A percentile compares a stretch with the other conserved stretches of the same genome.
Evolutionary conservation across 2,888 invertebrate species (phyloP).

Genomic region (Tethea ocularis): DNA sequence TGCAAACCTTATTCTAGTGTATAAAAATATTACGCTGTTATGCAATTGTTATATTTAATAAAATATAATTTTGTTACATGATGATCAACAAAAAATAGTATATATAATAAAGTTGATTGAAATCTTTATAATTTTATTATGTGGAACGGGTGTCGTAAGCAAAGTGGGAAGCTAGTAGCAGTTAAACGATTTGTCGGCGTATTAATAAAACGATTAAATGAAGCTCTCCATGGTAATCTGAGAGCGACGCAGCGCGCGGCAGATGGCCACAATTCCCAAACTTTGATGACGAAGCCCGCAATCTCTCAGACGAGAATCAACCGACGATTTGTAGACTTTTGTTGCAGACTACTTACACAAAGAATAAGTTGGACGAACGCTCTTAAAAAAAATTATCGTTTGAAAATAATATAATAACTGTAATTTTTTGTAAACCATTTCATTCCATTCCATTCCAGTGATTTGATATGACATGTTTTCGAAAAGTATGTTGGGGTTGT

Average conservation of each 20-base stretch:
- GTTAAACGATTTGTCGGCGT: constrained; percentile 81
- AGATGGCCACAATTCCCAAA: constrained; percentile 81
- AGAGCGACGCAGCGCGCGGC: constrained; percentile 74
- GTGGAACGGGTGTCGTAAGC: constrained; percentile 23
- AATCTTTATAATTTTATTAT: neutral
- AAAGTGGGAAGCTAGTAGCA: constrained; percentile 62
- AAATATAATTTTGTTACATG: too few species aligned
- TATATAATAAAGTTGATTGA: neutral
- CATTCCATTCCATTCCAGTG: too few species aligned
- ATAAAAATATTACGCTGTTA: too few species aligned
- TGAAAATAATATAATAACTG: constrained; percentile 14
- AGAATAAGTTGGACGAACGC: constrained; percentile 51
- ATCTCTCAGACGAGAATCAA: constrained; percentile 63
- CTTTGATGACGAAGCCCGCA: constrained; percentile 77
- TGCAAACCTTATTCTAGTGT: too few species aligned
- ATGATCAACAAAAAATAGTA: constrained; percentile 4
- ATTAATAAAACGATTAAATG: constrained; percentile 84
- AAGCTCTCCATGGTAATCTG: constrained; percentile 81
- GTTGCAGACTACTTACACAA: constrained; percentile 63
- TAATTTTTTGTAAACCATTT: neutral
- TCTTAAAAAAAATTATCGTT: constrained; percentile 43
- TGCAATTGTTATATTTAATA: too few species aligned
- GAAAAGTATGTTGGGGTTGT: too few species aligned
- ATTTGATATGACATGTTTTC: too few species aligned
- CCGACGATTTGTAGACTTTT: constrained; percentile 72